phyloP scores from a whole-genome alignment of 2,888 invertebrate genomes.

The Apomyelois bistriatella region DNA sequence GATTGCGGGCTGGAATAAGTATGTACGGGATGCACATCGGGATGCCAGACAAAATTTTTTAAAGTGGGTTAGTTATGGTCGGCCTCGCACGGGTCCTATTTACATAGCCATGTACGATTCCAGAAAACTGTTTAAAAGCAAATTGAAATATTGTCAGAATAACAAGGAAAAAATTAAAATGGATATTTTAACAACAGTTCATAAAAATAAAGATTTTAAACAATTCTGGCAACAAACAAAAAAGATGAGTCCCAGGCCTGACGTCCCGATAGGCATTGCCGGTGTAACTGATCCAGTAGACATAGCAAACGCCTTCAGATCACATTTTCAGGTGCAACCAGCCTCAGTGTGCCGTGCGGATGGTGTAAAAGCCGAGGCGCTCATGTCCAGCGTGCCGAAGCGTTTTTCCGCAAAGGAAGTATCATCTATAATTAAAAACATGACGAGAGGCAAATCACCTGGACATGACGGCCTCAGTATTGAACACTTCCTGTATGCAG shows the following conservation, averaged over 20 bases:
- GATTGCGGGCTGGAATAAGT: background rate
- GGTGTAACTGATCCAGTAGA: background rate
- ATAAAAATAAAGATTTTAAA: background rate
- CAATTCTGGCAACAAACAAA: background rate
- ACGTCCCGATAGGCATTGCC: background rate
- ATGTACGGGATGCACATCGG: background rate
- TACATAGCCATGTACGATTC: background rate
- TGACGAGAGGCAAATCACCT: conserved; percentile 21
- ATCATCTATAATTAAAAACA: conserved; percentile 4
- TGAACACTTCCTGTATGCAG: conserved; percentile 22
- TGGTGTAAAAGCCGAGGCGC: no score
- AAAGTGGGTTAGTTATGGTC: background rate
- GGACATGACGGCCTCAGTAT: conserved; percentile 17
- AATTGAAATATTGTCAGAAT: background rate
- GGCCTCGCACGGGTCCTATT: background rate
- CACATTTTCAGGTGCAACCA: background rate
- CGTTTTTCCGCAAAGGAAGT: background rate
- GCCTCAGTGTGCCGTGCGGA: background rate
- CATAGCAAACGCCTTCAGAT: background rate
- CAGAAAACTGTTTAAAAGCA: background rate
- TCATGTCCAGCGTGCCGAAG: background rate
- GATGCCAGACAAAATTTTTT: background rate
- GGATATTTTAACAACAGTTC: background rate
- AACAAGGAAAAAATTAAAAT: background rate
- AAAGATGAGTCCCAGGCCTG: background rate